phyloP scores from a whole-genome alignment of 2,113 vertebrate species.

The Syngnathus scovelli region DNA sequence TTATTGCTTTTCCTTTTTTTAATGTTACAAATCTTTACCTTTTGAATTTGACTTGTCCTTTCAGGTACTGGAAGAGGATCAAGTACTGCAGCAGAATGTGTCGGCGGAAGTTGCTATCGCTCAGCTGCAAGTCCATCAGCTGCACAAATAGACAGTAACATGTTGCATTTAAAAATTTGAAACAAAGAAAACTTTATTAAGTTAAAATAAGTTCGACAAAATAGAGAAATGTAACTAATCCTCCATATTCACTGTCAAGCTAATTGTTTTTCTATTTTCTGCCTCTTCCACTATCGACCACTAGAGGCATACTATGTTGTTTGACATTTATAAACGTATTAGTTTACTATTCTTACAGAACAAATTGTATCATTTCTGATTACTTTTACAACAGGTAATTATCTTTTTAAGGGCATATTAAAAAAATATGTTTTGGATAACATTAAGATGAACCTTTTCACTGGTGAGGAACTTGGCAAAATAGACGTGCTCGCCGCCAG shows the following conservation, averaged over 20 bases:
- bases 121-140: slow-evolving; percentile 98
- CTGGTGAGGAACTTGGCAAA: slow-evolving; percentile 98
- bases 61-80: slow-evolving; percentile 96
- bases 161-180: not conserved
- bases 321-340: too few species aligned
- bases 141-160: slow-evolving; percentile 44
- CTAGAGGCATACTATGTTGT: too few species aligned
- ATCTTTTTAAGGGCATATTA: too few species aligned
- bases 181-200: not conserved
- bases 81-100: slow-evolving; percentile 96
- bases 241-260: too few species aligned
- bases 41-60: slow-evolving; percentile 98
- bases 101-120: slow-evolving; percentile 95
- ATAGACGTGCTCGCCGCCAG: slow-evolving; percentile 89
- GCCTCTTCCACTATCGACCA: too few species aligned
- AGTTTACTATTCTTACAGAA: too few species aligned
- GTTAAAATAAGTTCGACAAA: too few species aligned
- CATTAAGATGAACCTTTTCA: slow-evolving; percentile 76
- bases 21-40: slow-evolving; percentile 69
- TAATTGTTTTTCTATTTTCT: too few species aligned
- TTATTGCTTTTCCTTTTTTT: not conserved
- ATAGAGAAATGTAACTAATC: too few species aligned
- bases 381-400: too few species aligned
- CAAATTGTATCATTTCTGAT: too few species aligned
- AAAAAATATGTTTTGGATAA: not conserved